Evolutionary conservation across 2,888 invertebrate species (phyloP), one percentile per base, ranked within the genome.

Genomic region (Chloromyia formosa): DNA sequence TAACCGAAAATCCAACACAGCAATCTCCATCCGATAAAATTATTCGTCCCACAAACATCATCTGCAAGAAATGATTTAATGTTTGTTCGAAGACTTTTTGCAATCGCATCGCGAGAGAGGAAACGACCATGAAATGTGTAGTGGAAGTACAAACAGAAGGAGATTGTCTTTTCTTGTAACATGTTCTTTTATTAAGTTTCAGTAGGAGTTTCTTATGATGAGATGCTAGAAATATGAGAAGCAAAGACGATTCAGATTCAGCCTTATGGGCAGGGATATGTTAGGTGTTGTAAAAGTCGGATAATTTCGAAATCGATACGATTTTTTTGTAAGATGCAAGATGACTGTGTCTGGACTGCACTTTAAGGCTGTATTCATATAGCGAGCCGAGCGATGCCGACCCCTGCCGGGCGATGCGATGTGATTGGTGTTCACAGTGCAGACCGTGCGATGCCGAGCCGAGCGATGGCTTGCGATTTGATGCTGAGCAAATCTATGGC

Each of bases 141-240:
- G 27, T 35, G 7, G 35, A 64, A 40, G 18, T 40, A 64, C 62
- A 64, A 42, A 64, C 62, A 64, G 62, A 64, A 64, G 62, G 40
- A 64, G 20, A 27, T 10, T 16, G 18, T 64, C 42, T 60, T 56
- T 56, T n/a, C 62, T 64, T 64, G 62, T 64, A 40, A 40, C 3
- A 22, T 27, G 61, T 35, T 35, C 40, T 5, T 56, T 20, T 56
- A 56, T 16, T 12, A n/a, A n/a, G 16, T n/a, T 23, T 64, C 62
- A 64, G 62, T 64, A 64, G 62, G 62, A 64, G 62, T 64, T 64
- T 40, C 40, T 64, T 16, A 16, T 64, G 62, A 56, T 56, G 56
- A 56, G 56, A 56, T 20, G 20, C 16, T 49, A n/a, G 49, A 49
- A 49, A 49, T 49, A 49, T 49, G 49, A 49, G 49, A 5, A 49